Evolutionary conservation across 1,140 invertebrate species (phyloP).

Genomic region (Agrilus planipennis): DNA sequence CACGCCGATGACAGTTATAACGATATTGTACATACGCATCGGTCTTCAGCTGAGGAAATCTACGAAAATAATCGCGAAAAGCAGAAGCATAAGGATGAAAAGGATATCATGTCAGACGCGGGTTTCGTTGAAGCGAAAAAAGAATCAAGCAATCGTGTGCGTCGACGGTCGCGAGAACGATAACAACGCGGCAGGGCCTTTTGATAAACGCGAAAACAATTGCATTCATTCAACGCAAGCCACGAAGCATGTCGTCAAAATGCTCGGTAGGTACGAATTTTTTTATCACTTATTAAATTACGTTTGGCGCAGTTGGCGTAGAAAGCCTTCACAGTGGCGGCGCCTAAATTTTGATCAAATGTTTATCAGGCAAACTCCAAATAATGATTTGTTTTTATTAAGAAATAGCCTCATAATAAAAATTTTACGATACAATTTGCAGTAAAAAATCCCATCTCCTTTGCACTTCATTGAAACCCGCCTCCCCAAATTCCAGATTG

Average conservation of each 20-base stretch:
- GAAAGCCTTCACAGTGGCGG: too few relatives aligned
- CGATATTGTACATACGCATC: slow-evolving; percentile 58
- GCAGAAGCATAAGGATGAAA: slow-evolving; percentile 19
- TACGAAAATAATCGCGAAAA: slow-evolving; percentile 15
- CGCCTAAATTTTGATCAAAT: too few relatives aligned
- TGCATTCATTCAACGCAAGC: slow-evolving; percentile 38
- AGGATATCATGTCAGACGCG: slow-evolving; percentile 6
- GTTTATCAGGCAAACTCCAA: too few relatives aligned
- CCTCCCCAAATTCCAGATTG: too few relatives aligned
- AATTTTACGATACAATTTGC: too few relatives aligned
- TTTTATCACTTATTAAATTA: too few relatives aligned
- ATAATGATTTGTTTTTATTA: too few relatives aligned
- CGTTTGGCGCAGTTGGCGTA: too few relatives aligned
- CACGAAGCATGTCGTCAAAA: slow-evolving; percentile 46
- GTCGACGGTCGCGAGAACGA: neutral
- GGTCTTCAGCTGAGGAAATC: slow-evolving; percentile 50
- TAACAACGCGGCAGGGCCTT: slow-evolving; percentile 9
- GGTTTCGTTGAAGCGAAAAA: neutral
- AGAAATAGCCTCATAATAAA: too few relatives aligned
- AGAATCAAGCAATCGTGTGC: too few relatives aligned
- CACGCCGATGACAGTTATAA: slow-evolving; percentile 63
- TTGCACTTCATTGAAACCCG: too few relatives aligned
- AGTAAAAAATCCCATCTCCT: too few relatives aligned
- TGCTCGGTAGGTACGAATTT: slow-evolving; percentile 53
- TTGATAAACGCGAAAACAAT: slow-evolving; percentile 33